Evolutionary conservation across 2,888 invertebrate species (phyloP).

Genomic region (Eurytoma californica): DNA sequence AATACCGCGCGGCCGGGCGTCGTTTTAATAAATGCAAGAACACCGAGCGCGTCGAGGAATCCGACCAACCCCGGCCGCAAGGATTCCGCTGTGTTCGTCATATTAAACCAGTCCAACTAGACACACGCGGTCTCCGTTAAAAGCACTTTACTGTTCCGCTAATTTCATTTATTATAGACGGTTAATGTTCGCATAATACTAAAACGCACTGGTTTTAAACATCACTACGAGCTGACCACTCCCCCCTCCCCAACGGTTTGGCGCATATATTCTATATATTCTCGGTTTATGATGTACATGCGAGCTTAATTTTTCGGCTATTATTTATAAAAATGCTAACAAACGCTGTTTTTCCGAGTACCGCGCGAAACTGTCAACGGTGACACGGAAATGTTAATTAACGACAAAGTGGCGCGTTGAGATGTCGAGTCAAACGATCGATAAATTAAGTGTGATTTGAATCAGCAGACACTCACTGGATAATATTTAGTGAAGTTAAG

Average conservation of each 20-base stretch:
- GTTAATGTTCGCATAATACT: conserved; percentile 50
- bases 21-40: conserved; percentile 73
- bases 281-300: not conserved
- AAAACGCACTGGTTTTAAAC: conserved; percentile 33
- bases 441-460: conserved; percentile 38
- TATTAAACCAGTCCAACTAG: conserved; percentile 69
- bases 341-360: conserved; percentile 17
- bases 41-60: conserved; percentile 49
- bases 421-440: conserved; percentile 43
- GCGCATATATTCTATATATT: conserved; percentile 1
- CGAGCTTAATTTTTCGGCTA: conserved; percentile 23
- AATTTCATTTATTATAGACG: conserved; percentile 70
- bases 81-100: conserved; percentile 65
- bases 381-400: conserved; percentile 48
- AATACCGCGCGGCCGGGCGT: conserved; percentile 68
- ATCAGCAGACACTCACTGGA: conserved; percentile 4
- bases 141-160: conserved; percentile 73
- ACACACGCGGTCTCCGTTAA: conserved; percentile 66
- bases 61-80: conserved; percentile 2
- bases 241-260: not conserved
- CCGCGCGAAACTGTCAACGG: conserved; percentile 18
- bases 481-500: conserved; percentile 34
- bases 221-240: not conserved
- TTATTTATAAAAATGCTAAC: conserved; percentile 21
- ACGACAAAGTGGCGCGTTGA: conserved; percentile 49